A percentile compares a stretch with the other conserved stretches of the same genome.
Conservation (phyloP, 2,888 invertebrate species). For the Seira musarum region DNA sequence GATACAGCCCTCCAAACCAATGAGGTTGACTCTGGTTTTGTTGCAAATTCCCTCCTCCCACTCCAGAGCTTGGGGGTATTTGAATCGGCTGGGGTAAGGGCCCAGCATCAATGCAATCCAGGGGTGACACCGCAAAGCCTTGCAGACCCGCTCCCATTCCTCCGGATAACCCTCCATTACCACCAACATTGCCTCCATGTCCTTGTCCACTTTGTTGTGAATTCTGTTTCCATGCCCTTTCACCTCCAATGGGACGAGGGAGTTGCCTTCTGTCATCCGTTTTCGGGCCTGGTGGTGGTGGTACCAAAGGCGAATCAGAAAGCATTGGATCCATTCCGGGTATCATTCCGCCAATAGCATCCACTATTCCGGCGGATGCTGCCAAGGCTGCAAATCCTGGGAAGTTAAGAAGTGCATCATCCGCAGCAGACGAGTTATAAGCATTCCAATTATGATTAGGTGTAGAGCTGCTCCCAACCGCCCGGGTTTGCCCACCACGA, state of each 20-base stretch:
- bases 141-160: constrained; percentile 34
- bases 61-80: constrained; percentile 40
- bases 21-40: constrained; percentile 51
- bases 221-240: constrained; percentile 59
- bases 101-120: constrained; percentile 48
- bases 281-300: constrained; percentile 48
- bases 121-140: constrained; percentile 32
- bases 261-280: constrained; percentile 58
- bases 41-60: constrained; percentile 40
- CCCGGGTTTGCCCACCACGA: constrained; percentile 20
- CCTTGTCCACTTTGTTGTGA: constrained; percentile 48
- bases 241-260: constrained; percentile 68
- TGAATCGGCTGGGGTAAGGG: constrained; percentile 34
- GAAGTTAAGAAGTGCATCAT: constrained; percentile 36
- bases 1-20: constrained; percentile 47
- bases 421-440: not conserved
- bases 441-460: constrained; percentile 38
- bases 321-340: constrained; percentile 35
- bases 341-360: constrained; percentile 38
- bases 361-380: constrained; percentile 46
- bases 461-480: constrained; percentile 41
- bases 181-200: constrained; percentile 48
- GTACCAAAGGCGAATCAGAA: constrained; percentile 5
- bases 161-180: constrained; percentile 43
- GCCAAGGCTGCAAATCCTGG: constrained; percentile 50